Evolutionary conservation across 2,888 invertebrate species (phyloP), one percentile per base, ranked within the genome.

Genomic region (Leptinotarsa peninsularis): DNA sequence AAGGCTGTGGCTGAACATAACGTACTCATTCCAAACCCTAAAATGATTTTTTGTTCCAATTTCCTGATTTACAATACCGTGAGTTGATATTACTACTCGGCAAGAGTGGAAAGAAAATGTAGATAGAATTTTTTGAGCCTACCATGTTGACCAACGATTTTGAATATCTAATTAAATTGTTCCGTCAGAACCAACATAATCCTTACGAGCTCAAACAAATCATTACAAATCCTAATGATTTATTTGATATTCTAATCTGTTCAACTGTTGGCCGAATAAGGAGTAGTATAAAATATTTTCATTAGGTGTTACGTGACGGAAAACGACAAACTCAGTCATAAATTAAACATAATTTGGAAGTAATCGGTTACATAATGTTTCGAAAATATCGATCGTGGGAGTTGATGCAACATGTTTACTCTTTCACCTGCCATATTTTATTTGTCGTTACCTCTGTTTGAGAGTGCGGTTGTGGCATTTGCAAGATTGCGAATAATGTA

Each of bases 331-430:
- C 1, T 23, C 3, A 23, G 58, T 23, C 18, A 58, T 58, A 58
- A 58, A 58, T 58, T 21, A 58, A 7, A 58, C 18, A 13, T 21
- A 58, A 58, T 58, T 21, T 58, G 15, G 15, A 58, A 58, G 14
- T 58, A 23, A 58, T 58, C 23, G 58, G 14, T 58, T 58, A 23
- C 58, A 23, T 52, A 58, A 58, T 21, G 58, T 3, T 58, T 58
- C 18, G 21, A 58, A 58, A 58, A 58, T 58, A 23, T 58, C 58
- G 58, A 58, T 27, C 58, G 58, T 58, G 23, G 58, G 58, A 10
- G 23, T 58, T 23, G 23, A 58, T 23, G 58, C 23, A 58, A 23
- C 58, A 58, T 18, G 21, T 58, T 58, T 58, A 21, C 18, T 58
- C 23, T 14, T 58, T 56, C 56, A 56, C 21, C 58, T 23, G 58